Percentiles rank a stretch among this genome's conserved stretches.
phyloP scores from a whole-genome alignment of 2,888 invertebrate species.

The Morinoia aosen region DNA sequence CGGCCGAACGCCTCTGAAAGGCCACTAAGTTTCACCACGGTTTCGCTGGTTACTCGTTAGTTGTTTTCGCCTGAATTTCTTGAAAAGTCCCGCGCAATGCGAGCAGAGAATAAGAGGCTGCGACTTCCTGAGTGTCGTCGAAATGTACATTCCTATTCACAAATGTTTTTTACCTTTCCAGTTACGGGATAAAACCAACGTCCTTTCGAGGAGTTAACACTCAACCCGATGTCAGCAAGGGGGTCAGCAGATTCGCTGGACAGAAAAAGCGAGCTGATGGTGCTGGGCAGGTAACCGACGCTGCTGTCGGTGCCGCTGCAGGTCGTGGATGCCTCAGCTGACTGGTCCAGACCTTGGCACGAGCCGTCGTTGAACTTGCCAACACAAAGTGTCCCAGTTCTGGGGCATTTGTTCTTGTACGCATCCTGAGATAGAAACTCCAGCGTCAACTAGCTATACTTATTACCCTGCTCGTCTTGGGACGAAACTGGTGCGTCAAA shows the following conservation, averaged over 20 bases:
- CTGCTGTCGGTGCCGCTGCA: neutral
- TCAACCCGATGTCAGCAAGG: neutral
- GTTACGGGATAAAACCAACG: slow-evolving; percentile 14
- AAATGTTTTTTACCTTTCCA: neutral
- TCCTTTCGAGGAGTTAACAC: neutral
- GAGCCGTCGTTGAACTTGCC: slow-evolving; percentile 32
- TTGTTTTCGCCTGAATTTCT: too few species aligned
- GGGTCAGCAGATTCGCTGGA: neutral
- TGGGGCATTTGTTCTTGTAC: too few species aligned
- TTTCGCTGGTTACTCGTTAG: too few species aligned
- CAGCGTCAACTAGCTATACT: neutral
- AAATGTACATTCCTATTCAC: too few species aligned
- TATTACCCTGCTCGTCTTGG: neutral
- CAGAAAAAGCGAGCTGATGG: too few species aligned
- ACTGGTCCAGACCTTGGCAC: neutral
- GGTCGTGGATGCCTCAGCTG: neutral
- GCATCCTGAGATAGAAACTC: slow-evolving; percentile 55
- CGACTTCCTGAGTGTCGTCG: too few species aligned
- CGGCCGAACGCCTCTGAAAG: too few species aligned
- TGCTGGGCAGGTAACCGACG: too few species aligned
- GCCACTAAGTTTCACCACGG: too few species aligned
- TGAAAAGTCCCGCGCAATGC: neutral
- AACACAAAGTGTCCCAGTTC: too few species aligned
- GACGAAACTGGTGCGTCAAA: neutral
- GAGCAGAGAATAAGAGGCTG: neutral